Conservation (phyloP, 2,797 vertebrate genomes). For the Mastacembelus armatus region DNA sequence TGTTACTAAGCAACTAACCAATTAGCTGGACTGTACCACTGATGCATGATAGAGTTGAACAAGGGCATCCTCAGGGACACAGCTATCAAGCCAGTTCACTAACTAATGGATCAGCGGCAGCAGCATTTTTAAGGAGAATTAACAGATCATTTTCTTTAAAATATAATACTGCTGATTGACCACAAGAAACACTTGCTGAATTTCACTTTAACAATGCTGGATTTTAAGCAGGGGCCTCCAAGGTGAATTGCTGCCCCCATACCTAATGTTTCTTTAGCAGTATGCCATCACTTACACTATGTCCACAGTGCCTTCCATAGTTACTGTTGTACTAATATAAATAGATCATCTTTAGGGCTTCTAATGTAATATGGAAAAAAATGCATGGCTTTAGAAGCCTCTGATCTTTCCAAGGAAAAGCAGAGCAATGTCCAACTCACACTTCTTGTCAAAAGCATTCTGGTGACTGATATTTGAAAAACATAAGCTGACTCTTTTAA, state of each 20-base stretch:
- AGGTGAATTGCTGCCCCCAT: background rate
- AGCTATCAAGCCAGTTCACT: no score
- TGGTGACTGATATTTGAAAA: background rate
- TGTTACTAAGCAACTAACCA: no score
- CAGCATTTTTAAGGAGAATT: no score
- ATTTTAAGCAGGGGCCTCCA: background rate
- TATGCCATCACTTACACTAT: background rate
- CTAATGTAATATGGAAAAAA: background rate
- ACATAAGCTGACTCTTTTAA: background rate
- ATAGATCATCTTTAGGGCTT: background rate
- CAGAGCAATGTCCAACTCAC: background rate
- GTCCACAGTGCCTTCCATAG: background rate
- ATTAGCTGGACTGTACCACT: no score
- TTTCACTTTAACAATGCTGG: background rate
- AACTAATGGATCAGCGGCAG: no score
- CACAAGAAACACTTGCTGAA: background rate
- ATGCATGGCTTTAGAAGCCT: background rate
- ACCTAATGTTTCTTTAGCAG: background rate
- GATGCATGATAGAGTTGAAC: no score
- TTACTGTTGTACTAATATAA: background rate
- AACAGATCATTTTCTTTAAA: no score
- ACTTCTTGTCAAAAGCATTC: slow-evolving; percentile 5
- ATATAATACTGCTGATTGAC: background rate
- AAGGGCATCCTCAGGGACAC: no score
- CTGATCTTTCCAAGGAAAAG: background rate